phyloP scores from a whole-genome alignment of 2,888 invertebrate species.

The Ophioninae sp. region DNA sequence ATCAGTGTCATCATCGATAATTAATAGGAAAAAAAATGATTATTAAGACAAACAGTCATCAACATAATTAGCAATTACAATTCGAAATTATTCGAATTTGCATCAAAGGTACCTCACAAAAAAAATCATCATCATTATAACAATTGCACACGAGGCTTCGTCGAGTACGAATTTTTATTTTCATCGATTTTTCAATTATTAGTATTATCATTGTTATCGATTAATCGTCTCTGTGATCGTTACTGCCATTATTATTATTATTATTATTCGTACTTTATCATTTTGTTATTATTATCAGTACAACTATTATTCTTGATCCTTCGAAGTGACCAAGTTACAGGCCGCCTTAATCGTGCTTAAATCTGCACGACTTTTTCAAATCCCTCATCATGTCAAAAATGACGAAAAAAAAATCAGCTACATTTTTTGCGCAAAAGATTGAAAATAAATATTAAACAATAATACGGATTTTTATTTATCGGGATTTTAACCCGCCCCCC shows the following conservation, averaged over 20 bases:
- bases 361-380: neutral
- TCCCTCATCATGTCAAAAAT: neutral
- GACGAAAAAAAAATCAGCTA: neutral
- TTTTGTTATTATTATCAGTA: neutral
- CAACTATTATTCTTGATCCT: neutral
- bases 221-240: neutral
- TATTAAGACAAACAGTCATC: too few relatives aligned
- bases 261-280: neutral
- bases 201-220: neutral
- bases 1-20: neutral
- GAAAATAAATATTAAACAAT: conserved; percentile 7
- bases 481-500: too few relatives aligned
- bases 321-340: conserved; percentile 19
- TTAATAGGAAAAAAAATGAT: neutral
- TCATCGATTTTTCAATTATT: neutral
- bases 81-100: neutral
- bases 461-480: too few relatives aligned
- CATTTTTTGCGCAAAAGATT: neutral
- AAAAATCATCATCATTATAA: neutral
- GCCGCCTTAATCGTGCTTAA: neutral
- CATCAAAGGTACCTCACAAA: neutral
- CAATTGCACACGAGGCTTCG: neutral
- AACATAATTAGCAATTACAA: too few relatives aligned
- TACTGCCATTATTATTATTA: conserved; percentile 1
- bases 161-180: neutral